phyloP scores from a whole-genome alignment of 2,888 invertebrate genomes.

The Hemaris fuciformis region DNA sequence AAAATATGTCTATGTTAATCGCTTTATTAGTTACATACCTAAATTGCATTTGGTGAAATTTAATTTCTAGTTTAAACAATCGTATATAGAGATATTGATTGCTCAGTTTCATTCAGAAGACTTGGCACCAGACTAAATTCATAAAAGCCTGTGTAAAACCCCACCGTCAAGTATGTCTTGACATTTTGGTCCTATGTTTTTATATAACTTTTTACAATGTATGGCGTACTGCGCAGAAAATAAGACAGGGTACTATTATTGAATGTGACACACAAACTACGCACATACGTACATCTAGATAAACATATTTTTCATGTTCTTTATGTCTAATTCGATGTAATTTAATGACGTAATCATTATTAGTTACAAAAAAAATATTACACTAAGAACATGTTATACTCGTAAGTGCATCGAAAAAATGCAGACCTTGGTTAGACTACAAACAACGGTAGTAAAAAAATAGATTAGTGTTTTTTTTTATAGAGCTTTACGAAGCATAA shows the following conservation, averaged over 20 bases:
- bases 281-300: not conserved
- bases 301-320: not conserved
- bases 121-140: no score
- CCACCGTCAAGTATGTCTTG: not conserved
- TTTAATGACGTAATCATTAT: not conserved
- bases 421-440: not conserved
- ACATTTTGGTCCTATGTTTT: not conserved
- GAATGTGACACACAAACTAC: not conserved
- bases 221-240: not conserved
- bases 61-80: no score
- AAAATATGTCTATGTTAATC: no score
- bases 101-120: no score
- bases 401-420: not conserved
- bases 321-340: not conserved
- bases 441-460: not conserved
- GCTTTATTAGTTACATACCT: no score
- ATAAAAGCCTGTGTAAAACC: no score
- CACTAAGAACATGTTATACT: not conserved
- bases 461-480: no score
- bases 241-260: no score
- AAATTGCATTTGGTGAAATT: no score
- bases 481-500: no score
- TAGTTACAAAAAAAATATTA: not conserved
- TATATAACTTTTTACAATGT: not conserved
- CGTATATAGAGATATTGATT: no score